Percentiles rank a stretch among this genome's conserved stretches.
Conservation (phyloP, 1,140 invertebrate species). For the Venustaconcha ellipsiformis region DNA sequence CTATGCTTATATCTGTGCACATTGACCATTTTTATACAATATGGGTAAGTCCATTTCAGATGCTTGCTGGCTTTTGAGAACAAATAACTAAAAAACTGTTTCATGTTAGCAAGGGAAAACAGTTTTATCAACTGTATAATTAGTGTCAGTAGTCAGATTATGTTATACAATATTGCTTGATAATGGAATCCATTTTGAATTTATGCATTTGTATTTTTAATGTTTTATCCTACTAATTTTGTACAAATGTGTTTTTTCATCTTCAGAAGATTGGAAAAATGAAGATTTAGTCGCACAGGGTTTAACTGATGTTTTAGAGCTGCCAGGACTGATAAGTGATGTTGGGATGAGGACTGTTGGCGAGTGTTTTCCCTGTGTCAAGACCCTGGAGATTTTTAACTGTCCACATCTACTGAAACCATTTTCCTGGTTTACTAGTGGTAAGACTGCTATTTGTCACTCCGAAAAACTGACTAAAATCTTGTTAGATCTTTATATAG, state of each 20-base stretch:
- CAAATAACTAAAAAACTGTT: no score
- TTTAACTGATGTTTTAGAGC: constrained; percentile 50
- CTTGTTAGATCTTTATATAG: neutral
- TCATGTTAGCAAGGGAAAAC: no score
- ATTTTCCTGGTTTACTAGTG: constrained; percentile 41
- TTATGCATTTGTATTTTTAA: no score
- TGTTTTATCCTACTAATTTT: no score
- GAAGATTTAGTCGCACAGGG: constrained; percentile 41
- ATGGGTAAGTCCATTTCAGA: no score
- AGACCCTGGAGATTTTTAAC: constrained; percentile 43
- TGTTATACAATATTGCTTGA: no score
- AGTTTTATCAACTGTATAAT: no score
- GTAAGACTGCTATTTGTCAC: constrained; percentile 8
- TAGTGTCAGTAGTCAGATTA: no score
- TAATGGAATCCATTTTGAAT: no score
- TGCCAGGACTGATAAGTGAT: constrained; percentile 52
- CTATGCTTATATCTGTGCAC: no score
- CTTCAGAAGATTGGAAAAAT: constrained; percentile 47
- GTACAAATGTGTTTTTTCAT: constrained; percentile 15
- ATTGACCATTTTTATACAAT: no score
- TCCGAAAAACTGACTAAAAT: neutral
- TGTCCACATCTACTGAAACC: constrained; percentile 52
- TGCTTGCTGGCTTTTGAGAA: no score
- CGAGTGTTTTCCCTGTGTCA: constrained; percentile 41
- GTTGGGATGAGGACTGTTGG: constrained; percentile 49